Base-by-base conservation (phyloP, 1,140 invertebrate genomes). In the Drosophila auraria region DNA sequence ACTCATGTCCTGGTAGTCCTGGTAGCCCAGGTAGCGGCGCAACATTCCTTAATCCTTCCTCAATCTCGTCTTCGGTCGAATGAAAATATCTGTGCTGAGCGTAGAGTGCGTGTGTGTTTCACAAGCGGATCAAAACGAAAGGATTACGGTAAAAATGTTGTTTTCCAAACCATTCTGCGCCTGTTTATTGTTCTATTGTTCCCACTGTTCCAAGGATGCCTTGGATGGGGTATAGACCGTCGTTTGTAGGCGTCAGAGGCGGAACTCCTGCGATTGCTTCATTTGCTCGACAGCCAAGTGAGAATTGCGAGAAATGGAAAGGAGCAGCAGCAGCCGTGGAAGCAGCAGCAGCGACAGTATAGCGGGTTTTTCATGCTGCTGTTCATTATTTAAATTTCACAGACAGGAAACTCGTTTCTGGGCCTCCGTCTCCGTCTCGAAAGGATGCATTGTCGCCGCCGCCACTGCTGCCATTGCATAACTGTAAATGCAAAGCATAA, bases 71-170 rank as follows among this genome's bases (percentile, higher is more conserved):
- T 90, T 90, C 86, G 64, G 63, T 70, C 87, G 86, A 90, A 90
- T 86, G 86, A 90, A 90, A 90, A 90, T 83, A 87, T 75, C 73
- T 63, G n/a, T 15, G 14, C 9, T 8, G 40, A 23, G 45, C 33
- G 60, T n/a, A 9, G 36, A 25, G 23, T 63, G 57, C 11, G 63
- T 60, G 69, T 49, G 68, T n/a, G 45, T 36, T 90, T 82, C 86
- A 80, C 86, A 90, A 90, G 86, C 87, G 86, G 86, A 90, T 86
- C 87, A 90, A 82, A 90, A 74, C 86, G 86, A 90, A 90, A 90
- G 86, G 86, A 90, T 90, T 90, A 90, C 86, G 86, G 86, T 90
- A 90, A 90, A 90, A 90, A 78, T 86, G 75, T 76, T 90, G 64
- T 61, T 71, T 64, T 65, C 51, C 36, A 59, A 74, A 45, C 71